Base-by-base conservation (phyloP, 2,888 invertebrate genomes). In the Adelphocoris suturalis region DNA sequence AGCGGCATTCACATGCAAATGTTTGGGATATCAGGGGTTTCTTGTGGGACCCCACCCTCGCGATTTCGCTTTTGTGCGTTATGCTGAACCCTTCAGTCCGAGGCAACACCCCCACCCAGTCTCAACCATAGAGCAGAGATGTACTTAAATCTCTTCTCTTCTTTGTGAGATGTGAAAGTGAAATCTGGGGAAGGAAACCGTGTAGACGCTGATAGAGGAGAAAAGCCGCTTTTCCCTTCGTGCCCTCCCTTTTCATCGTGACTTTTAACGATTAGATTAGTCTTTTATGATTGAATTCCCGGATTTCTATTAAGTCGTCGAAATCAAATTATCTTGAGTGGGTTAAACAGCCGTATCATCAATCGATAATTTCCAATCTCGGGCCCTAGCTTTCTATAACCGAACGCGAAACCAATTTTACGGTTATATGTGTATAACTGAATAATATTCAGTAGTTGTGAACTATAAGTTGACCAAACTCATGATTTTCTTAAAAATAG, bases 201-300 rank as follows among this genome's bases (percentile, higher is more conserved):
- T 19, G n/a, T 61, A 14, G n/a, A 19, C 61, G 19, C 19, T 61
- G n/a, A 19, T 61, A 61, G 61, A n/a, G 61, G 19, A 61, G 61
- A 16, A 61, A 61, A 61, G 61, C 61, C 61, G 14, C 61, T 61
- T 61, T 37, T 37, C 37, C 37, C 3, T 37, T 61, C n/a, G 19
- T 9, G 16, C 19, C 19, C 9, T n/a, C 61, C 61, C 61, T 9
- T 61, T 61, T 61, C 19, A 61, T 19, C 61, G 61, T 61, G 61
- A 61, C 61, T 61, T 61, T 19, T 61, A 61, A 61, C 61, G n/a
- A 61, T 61, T 61, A 61, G 61, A 61, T 61, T 61, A 61, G 61
- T n/a, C 52, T 61, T 61, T 61, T 61, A 61, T 61, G 61, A 61
- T 61, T 61, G 61, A 61, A 61, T 61, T 19, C n/a, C 37, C 61